Evolutionary conservation across 2,797 vertebrate species (phyloP).

Genomic region (Schizothorax lantsangensis): DNA sequence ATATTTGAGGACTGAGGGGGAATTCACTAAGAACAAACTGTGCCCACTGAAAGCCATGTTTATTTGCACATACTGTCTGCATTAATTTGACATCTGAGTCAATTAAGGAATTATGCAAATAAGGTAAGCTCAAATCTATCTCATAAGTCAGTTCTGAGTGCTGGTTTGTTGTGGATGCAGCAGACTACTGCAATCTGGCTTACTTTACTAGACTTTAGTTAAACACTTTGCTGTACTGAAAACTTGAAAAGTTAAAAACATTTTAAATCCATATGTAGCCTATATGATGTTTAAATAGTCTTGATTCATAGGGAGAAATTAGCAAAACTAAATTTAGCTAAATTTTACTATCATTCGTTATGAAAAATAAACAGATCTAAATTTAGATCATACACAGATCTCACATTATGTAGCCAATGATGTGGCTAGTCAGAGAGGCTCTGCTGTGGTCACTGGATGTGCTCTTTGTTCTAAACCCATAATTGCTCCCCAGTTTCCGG

Average conservation of each 20-base stretch:
- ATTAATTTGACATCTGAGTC: slow-evolving; percentile 6
- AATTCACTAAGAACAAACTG: slow-evolving; percentile 18
- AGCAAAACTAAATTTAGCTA: neutral
- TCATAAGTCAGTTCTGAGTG: neutral
- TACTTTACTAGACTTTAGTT: neutral
- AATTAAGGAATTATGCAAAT: neutral
- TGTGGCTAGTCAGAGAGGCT: slow-evolving; percentile 16
- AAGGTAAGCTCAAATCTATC: neutral
- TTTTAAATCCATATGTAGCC: neutral
- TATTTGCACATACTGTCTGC: slow-evolving; percentile 4
- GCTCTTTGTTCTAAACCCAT: slow-evolving; percentile 39
- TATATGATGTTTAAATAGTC: neutral
- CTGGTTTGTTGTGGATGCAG: neutral
- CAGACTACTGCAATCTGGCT: neutral
- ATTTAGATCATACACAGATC: neutral
- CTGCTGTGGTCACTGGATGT: slow-evolving; percentile 16
- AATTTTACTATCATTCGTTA: neutral
- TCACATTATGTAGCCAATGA: neutral
- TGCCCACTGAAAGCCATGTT: neutral
- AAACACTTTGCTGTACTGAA: neutral
- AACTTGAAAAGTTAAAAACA: neutral
- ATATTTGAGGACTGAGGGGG: neutral
- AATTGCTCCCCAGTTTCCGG: slow-evolving; percentile 51
- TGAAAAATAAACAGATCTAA: neutral
- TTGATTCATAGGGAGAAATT: neutral